phyloP scores from a whole-genome alignment of 2,888 invertebrate species.

The Idaea straminata region DNA sequence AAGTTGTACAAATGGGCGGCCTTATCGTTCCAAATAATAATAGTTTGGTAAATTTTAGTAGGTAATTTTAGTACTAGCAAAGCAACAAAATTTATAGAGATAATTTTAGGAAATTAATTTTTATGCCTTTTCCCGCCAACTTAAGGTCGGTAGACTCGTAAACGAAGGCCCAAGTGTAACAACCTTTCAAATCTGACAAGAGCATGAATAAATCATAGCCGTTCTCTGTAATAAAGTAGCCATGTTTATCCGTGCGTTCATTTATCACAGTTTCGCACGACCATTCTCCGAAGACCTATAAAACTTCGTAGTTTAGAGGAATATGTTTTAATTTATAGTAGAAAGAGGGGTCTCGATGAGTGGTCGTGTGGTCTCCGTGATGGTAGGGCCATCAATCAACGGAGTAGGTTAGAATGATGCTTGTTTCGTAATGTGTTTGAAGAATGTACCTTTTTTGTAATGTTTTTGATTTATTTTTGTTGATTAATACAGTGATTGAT shows the following conservation, averaged over 20 bases:
- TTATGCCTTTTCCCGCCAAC: too few relatives aligned
- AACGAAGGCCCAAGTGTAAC: slow-evolving; percentile 51
- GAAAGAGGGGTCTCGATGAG: slow-evolving; percentile 29
- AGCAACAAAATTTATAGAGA: too few relatives aligned
- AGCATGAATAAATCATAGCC: slow-evolving; percentile 76
- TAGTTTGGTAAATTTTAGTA: too few relatives aligned
- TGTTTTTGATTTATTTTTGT: slow-evolving; percentile 50
- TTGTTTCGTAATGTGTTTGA: slow-evolving; percentile 66
- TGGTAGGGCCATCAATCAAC: slow-evolving; percentile 65
- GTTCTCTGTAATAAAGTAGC: slow-evolving; percentile 75
- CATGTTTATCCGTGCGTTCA: slow-evolving; percentile 71
- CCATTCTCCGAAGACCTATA: slow-evolving; percentile 45
- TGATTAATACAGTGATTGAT: slow-evolving; percentile 61
- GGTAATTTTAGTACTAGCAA: too few relatives aligned
- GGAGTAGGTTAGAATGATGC: slow-evolving; percentile 56
- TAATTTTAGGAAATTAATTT: too few relatives aligned
- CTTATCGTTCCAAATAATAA: too few relatives aligned
- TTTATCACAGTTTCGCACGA: slow-evolving; percentile 66
- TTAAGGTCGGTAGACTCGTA: not conserved
- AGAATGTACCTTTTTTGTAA: slow-evolving; percentile 57
- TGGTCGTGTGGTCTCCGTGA: slow-evolving; percentile 55
- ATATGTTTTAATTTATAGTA: slow-evolving; percentile 2
- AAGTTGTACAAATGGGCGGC: too few relatives aligned
- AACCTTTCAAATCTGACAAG: slow-evolving; percentile 67
- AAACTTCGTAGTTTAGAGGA: slow-evolving; percentile 10